phyloP scores from a whole-genome alignment of 2,797 vertebrate genomes.

The Sebastes cheni region DNA sequence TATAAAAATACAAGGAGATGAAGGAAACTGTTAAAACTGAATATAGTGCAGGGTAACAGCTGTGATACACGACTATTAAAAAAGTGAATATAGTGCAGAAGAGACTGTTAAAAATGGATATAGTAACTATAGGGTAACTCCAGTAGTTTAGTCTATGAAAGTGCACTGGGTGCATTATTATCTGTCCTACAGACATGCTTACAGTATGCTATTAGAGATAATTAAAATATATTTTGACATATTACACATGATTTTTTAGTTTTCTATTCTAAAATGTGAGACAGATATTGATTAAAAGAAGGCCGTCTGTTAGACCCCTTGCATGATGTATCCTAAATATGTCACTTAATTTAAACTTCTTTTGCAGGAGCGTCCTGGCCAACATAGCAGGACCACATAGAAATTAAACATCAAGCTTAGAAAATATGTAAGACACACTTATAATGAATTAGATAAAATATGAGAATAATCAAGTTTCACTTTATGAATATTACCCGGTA shows the following conservation, averaged over 20 bases:
- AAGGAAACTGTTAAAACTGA: no score
- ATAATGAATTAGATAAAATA: neutral
- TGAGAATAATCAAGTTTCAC: neutral
- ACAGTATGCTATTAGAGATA: neutral
- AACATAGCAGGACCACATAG: neutral
- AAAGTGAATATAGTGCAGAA: no score
- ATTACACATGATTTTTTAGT: no score
- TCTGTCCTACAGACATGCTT: neutral
- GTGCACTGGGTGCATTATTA: no score
- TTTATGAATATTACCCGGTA: neutral
- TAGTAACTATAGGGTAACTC: no score
- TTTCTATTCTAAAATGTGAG: no score
- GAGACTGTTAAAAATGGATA: accelerated
- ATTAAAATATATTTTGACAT: no score
- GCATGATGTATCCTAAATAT: neutral
- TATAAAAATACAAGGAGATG: no score
- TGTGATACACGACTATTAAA: no score
- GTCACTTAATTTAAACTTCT: neutral
- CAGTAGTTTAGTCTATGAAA: no score
- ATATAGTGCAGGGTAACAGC: no score
- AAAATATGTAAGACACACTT: neutral
- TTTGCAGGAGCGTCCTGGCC: neutral
- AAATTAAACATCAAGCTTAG: neutral
- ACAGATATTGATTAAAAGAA: no score
- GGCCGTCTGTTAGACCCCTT: neutral